These are phyloP conservation scores for Ormyrus nitidulus DNA, from an alignment of 2,888 invertebrate genomes.

Conservation along the genomic window DNA sequence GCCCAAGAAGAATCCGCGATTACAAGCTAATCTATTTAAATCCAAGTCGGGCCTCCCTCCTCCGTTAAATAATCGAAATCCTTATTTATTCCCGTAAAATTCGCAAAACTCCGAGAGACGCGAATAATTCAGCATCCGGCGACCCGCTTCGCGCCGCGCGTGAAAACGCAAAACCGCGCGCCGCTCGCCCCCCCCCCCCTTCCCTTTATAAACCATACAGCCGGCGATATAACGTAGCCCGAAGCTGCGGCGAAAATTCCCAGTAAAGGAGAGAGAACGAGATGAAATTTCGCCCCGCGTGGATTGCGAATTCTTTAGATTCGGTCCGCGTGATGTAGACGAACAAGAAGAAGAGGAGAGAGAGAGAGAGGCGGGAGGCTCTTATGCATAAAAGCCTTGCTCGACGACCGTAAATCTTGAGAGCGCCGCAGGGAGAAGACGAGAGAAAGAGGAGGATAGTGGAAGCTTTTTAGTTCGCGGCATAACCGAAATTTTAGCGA, in stretches of 20 bases:
- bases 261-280: neutral
- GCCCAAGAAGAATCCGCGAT: no score
- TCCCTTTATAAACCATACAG: conserved; percentile 5
- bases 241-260: conserved; percentile 7
- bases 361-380: neutral
- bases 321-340: conserved; percentile 1
- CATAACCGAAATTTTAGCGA: conserved; percentile 40
- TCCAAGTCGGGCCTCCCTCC: neutral
- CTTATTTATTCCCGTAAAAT: conserved; percentile 37
- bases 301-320: conserved; percentile 44
- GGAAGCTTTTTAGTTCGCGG: conserved; percentile 27
- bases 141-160: neutral
- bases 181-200: neutral
- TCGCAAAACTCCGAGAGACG: conserved; percentile 7
- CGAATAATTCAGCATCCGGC: conserved; percentile 44
- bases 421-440: neutral
- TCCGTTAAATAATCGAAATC: conserved; percentile 42
- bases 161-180: conserved; percentile 27
- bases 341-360: neutral
- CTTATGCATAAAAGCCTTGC: conserved; percentile 39
- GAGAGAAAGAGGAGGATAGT: neutral
- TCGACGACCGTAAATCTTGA: conserved; percentile 49
- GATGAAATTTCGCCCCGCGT: conserved; percentile 30
- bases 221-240: neutral
- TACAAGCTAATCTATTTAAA: no score